phyloP scores from a whole-genome alignment of 2,113 vertebrate genomes.

The Mungos mungo region DNA sequence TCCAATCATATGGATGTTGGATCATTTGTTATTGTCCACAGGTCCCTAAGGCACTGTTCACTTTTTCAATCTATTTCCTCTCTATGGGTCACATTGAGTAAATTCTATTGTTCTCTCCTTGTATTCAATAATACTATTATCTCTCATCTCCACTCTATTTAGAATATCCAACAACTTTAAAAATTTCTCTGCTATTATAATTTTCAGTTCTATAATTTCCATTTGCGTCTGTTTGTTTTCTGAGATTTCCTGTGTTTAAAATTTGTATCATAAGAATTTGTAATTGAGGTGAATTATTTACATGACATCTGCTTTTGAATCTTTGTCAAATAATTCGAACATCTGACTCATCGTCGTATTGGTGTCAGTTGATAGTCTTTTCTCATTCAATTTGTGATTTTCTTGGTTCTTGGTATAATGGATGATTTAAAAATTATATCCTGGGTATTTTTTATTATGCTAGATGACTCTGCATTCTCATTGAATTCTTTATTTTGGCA shows the following conservation, averaged over 20 bases:
- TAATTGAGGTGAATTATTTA: not conserved
- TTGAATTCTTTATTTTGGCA: not conserved
- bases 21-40: not conserved
- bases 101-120: not conserved
- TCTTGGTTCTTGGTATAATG: not conserved
- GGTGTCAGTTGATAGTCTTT: not conserved
- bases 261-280: not conserved
- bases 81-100: not conserved
- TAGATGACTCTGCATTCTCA: not conserved
- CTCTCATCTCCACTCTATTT: not conserved
- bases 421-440: not conserved
- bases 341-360: not conserved
- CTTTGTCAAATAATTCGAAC: not conserved
- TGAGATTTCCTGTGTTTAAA: not conserved
- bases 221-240: not conserved
- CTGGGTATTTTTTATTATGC: not conserved
- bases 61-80: not conserved
- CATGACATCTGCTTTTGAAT: not conserved
- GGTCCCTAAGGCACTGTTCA: not conserved
- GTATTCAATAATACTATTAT: not conserved
- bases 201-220: constrained; percentile 9
- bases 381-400: not conserved
- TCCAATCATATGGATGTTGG: not conserved
- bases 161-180: not conserved
- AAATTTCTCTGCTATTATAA: not conserved